Conservation (phyloP, 35 echinoderm and acorn worm genomes). For the Heliocidaris erythrogramma region DNA sequence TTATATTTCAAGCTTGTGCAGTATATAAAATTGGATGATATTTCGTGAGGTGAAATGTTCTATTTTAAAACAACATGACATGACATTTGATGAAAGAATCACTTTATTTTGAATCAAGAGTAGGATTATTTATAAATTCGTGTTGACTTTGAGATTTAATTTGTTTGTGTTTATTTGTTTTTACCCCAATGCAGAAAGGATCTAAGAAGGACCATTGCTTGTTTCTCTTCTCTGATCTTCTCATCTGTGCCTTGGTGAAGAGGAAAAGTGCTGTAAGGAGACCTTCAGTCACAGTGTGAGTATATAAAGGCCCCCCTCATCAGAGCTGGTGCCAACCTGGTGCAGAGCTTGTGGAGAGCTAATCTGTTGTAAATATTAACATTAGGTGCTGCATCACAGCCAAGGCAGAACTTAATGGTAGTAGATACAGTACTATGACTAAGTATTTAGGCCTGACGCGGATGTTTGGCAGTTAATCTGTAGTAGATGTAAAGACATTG, state of each 20-base stretch:
- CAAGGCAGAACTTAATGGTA: too few species aligned
- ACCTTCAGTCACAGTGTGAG: slow-evolving; percentile 92
- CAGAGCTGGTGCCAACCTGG: background rate
- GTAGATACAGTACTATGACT: too few species aligned
- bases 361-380: background rate
- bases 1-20: too few species aligned
- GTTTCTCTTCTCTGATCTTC: slow-evolving; percentile 94
- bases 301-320: background rate
- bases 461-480: background rate
- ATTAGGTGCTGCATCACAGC: background rate
- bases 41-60: too few species aligned
- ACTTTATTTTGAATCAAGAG: too few species aligned
- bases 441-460: too few species aligned
- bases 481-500: background rate
- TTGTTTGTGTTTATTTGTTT: slow-evolving; percentile 34
- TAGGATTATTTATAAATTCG: too few species aligned
- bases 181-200: slow-evolving; percentile 71
- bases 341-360: background rate
- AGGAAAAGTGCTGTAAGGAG: slow-evolving; percentile 77
- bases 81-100: too few species aligned
- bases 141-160: background rate
- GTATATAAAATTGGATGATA: too few species aligned
- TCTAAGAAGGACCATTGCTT: slow-evolving; percentile 90
- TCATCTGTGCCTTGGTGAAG: slow-evolving; percentile 92
- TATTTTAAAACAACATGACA: too few species aligned